These are phyloP conservation scores for Apostichopus californicus DNA, from an alignment of 35 echinoderm and acorn worm genomes.

Conservation along the genomic window DNA sequence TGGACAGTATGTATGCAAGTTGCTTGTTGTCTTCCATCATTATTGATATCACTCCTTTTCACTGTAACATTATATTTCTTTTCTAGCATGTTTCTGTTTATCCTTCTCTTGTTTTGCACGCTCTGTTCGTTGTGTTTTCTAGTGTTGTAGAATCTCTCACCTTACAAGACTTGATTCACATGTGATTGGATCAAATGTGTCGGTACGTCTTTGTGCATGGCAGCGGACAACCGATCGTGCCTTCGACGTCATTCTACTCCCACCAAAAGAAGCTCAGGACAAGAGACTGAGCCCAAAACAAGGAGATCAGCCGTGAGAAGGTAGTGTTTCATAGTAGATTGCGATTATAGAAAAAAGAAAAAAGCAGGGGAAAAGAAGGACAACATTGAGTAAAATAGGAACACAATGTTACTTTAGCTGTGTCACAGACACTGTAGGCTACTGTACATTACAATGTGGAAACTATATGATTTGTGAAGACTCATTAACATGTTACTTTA, in stretches of 20 bases:
- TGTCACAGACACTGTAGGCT: too few species aligned
- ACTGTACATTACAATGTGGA: too few species aligned
- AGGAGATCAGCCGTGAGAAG: constrained; percentile 36
- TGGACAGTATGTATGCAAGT: not conserved
- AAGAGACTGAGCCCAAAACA: not conserved
- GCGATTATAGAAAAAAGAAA: too few species aligned
- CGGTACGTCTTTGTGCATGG: constrained; percentile 45
- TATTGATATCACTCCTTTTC: not conserved
- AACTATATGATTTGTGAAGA: too few species aligned
- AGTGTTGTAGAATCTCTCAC: not conserved
- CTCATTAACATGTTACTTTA: too few species aligned
- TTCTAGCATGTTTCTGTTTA: not conserved
- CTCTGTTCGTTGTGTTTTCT: constrained; percentile 30
- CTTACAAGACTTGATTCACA: not conserved
- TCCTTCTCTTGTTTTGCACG: constrained; percentile 11
- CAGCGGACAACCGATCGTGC: constrained; percentile 46
- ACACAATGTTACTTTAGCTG: too few species aligned
- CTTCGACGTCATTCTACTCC: constrained; percentile 36
- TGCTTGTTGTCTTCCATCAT: too few species aligned
- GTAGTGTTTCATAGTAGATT: not conserved
- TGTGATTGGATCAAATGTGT: constrained; percentile 2
- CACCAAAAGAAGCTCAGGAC: not conserved
- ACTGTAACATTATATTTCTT: not conserved
- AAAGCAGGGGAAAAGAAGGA: too few species aligned
- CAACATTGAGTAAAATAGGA: too few species aligned